Percentiles rank a stretch among this genome's conserved stretches.
Evolutionary conservation across 2,888 invertebrate genomes (phyloP).

Genomic region (Drosophila austrosaltans): DNA sequence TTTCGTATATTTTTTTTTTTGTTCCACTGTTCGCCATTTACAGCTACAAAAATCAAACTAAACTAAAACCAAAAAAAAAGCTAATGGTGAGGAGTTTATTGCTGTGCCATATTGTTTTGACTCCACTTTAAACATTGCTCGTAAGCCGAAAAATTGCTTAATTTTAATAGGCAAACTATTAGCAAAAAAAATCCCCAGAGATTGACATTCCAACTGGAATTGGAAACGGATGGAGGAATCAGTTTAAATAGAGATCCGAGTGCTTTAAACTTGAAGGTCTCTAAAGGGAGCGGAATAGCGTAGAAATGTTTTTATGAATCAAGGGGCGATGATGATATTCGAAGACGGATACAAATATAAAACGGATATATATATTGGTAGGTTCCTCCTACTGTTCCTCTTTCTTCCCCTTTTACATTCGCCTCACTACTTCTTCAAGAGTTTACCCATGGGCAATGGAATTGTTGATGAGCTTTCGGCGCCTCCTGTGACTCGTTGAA

Average conservation of each 20-base stretch:
- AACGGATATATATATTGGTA: neutral
- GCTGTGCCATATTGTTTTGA: constrained; percentile 51
- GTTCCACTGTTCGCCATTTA: neutral
- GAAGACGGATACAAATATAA: constrained; percentile 57
- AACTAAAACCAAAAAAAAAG: constrained; percentile 24
- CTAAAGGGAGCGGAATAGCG: neutral
- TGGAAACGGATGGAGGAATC: neutral
- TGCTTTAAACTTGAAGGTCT: constrained; percentile 2
- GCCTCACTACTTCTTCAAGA: neutral
- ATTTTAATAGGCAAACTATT: constrained; percentile 14
- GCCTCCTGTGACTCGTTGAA: constrained; percentile 69
- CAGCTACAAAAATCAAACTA: neutral
- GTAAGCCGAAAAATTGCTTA: constrained; percentile 1
- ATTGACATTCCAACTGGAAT: neutral
- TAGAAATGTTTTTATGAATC: constrained; percentile 26
- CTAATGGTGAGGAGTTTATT: constrained; percentile 58
- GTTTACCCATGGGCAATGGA: constrained; percentile 67
- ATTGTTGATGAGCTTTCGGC: constrained; percentile 74
- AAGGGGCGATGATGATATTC: constrained; percentile 60
- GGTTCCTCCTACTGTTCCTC: constrained; percentile 9
- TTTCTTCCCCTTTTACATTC: neutral
- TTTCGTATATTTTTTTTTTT: neutral
- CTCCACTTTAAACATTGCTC: constrained; percentile 59
- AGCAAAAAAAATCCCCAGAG: constrained; percentile 1
- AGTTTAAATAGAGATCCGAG: constrained; percentile 1